Base-by-base conservation (phyloP, 1,140 invertebrate genomes). In the Zelostemma sp. region DNA sequence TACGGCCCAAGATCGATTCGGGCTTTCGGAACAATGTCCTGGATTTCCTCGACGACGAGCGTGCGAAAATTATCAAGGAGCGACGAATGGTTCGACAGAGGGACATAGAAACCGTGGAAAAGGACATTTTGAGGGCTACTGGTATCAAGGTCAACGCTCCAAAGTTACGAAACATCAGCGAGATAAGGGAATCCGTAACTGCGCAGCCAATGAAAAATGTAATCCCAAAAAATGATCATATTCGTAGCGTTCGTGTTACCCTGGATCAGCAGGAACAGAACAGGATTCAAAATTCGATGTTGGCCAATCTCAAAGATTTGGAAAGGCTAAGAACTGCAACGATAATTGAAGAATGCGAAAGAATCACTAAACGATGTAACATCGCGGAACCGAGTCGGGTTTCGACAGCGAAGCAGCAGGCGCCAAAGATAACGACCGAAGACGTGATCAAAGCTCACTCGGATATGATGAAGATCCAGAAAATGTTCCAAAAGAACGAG, bases 141-240 rank as follows among this genome's bases (percentile, higher is more conserved):
- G 77, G 79, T 0, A 40, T 77, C 4, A 80, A 79, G 21, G 67
- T 82, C 16, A 72, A 61, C 0, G 68, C 79, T 0, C 80, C 82
- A 0, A 79, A 73, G 35, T 49, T 84, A 6, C 45, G 82, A 3
- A 84, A 83, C 21, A 84, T 84, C 48, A 80, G 64, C 47, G 74
- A 84, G 31, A 84, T 84, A 2, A 73, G 80, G 2, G 77, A 82
- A 46, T 80, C 79, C 0, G 74, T 84, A 11, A 57, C 66, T 16
- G 28, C 73, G 6, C 72, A 79, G 14, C 66, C 56, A 15, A 64
- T 50, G 21, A 63, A 67, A 9, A 43, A 59, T 9, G 54, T 61
- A 1, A 72, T 58, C 46, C 60, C 58, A 1, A 56, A 21, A 50
- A 25, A 0, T 1, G 47, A 53, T 17, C 67, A 68, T 8, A 64